Evolutionary conservation across 1,140 invertebrate species (phyloP).

Genomic region (Mya arenaria): DNA sequence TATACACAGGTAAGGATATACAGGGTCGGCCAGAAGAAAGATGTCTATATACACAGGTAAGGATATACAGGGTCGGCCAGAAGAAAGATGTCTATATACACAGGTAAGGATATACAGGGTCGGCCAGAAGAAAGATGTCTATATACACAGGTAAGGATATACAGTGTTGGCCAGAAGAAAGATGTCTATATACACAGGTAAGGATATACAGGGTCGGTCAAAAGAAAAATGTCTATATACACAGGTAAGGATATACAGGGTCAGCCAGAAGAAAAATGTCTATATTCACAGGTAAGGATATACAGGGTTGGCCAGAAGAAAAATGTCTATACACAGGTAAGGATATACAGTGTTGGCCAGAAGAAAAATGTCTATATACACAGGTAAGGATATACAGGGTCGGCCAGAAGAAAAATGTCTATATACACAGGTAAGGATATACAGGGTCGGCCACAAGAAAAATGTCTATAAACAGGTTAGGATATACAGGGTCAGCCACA

Average conservation of each 20-base stretch:
- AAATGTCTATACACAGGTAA: constrained; percentile 48
- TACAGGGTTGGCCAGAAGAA: background rate
- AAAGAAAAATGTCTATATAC: too few relatives aligned
- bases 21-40: background rate
- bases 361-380: constrained; percentile 90
- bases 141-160: too few relatives aligned
- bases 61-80: constrained; percentile 95
- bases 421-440: too few relatives aligned
- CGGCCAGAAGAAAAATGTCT: too few relatives aligned
- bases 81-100: constrained; percentile 90
- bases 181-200: too few relatives aligned
- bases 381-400: constrained; percentile 85
- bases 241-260: too few relatives aligned
- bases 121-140: too few relatives aligned
- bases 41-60: constrained; percentile 51
- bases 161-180: too few relatives aligned
- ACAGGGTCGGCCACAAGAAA: too few relatives aligned
- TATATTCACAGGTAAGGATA: constrained; percentile 89
- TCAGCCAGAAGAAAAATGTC: constrained; percentile 92
- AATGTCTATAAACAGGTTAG: too few relatives aligned
- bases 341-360: constrained; percentile 95
- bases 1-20: constrained; percentile 88
- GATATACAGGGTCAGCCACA: too few relatives aligned
- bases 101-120: constrained; percentile 85
- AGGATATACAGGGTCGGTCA: too few relatives aligned